Evolutionary conservation across 35 echinoderm and acorn worm species (phyloP).

Genomic region (Ophioderma brevispina): DNA sequence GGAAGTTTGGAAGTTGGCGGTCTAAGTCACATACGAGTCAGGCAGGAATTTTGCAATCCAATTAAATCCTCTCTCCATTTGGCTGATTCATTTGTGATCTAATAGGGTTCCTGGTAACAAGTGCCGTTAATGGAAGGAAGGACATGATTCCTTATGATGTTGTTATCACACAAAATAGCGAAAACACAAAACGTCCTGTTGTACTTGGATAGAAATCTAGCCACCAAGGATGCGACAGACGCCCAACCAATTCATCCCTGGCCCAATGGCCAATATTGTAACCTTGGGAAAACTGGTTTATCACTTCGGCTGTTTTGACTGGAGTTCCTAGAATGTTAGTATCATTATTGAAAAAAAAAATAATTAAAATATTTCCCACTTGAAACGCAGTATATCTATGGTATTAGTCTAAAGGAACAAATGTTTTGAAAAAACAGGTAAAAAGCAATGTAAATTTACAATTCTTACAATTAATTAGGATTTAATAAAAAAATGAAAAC

Average conservation of each 20-base stretch:
- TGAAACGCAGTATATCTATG: no score
- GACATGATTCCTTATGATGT: constrained; percentile 55
- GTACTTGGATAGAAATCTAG: neutral
- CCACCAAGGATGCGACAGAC: neutral
- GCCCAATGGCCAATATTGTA: no score
- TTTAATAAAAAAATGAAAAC: no score
- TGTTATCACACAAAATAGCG: neutral
- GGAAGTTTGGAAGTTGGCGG: constrained; percentile 86
- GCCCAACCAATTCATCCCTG: no score
- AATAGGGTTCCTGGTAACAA: constrained; percentile 90
- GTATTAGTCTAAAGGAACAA: no score
- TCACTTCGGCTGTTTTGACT: neutral
- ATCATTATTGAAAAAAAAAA: no score
- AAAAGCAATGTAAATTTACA: no score
- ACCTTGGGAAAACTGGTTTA: neutral
- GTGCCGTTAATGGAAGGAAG: constrained; percentile 79
- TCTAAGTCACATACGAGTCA: constrained; percentile 85
- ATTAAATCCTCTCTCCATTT: constrained; percentile 67
- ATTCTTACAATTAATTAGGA: no score
- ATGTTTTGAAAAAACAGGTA: no score
- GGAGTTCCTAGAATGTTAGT: neutral
- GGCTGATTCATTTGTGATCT: constrained; percentile 69
- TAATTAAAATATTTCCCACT: no score
- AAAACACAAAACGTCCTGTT: neutral
- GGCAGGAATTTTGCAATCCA: constrained; percentile 70